These are phyloP conservation scores for Siphlonurus alternatus DNA, from an alignment of 2,888 invertebrate species.

Conservation along the genomic window DNA sequence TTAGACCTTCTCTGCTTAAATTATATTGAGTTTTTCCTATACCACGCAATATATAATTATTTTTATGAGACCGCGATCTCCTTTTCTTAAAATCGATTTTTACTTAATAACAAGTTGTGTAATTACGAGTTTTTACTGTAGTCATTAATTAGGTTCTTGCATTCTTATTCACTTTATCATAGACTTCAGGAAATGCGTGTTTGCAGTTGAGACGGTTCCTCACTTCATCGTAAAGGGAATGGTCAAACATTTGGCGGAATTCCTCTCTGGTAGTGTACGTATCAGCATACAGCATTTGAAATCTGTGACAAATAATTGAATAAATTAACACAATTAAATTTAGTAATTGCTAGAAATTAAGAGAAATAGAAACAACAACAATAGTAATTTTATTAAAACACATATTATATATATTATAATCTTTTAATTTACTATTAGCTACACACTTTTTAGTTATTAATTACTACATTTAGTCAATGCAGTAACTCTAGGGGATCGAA, in stretches of 20 bases:
- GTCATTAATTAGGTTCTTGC: conserved; percentile 31
- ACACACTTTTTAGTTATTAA: too few species aligned
- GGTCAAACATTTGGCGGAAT: conserved; percentile 66
- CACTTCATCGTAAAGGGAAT: conserved; percentile 50
- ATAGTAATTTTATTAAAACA: background rate
- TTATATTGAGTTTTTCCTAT: too few species aligned
- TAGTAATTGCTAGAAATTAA: background rate
- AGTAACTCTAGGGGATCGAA: too few species aligned
- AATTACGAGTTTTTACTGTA: too few species aligned
- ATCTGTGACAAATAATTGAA: conserved; percentile 26
- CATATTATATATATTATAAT: background rate
- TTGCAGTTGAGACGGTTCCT: conserved; percentile 40
- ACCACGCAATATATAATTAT: too few species aligned
- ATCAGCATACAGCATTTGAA: conserved; percentile 75
- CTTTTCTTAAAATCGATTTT: too few species aligned
- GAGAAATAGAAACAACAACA: background rate
- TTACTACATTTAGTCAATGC: too few species aligned
- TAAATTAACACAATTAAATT: conserved; percentile 1
- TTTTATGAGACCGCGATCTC: too few species aligned
- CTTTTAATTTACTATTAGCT: too few species aligned
- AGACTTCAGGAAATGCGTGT: conserved; percentile 63
- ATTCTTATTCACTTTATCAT: conserved; percentile 48
- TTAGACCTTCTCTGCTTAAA: too few species aligned
- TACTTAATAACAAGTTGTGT: too few species aligned
- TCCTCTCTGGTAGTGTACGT: conserved; percentile 56